Evolutionary conservation across 2,797 vertebrate genomes (phyloP).

Genomic region (Momotus momota): DNA sequence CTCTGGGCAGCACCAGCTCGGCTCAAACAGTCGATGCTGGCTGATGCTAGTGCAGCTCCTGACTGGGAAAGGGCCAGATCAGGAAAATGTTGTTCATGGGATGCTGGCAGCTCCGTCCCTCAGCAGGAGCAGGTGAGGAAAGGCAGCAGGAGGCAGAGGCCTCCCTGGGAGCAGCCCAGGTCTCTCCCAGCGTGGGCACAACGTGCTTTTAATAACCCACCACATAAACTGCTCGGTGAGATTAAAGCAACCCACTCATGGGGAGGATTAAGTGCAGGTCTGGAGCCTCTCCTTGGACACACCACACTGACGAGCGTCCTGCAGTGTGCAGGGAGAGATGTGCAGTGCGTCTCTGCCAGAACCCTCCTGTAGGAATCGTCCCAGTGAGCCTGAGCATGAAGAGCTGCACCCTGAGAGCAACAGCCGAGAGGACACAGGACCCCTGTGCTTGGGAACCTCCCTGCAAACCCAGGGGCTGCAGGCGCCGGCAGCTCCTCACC

Average conservation of each 20-base stretch:
- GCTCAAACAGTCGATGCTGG: neutral
- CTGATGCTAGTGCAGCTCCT: accelerated
- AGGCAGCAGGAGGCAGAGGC: neutral
- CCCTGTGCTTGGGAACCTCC: too few relatives aligned
- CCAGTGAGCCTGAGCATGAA: neutral
- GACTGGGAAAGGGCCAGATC: neutral
- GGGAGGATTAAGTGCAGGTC: neutral
- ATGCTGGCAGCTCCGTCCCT: neutral
- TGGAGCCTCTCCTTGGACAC: neutral
- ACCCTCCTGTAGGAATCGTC: neutral
- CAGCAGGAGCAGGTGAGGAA: neutral
- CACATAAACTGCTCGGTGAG: neutral
- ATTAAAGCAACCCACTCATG: slow-evolving; percentile 3
- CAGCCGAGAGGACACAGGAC: neutral
- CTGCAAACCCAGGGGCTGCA: neutral
- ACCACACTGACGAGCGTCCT: neutral
- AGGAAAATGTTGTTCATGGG: neutral
- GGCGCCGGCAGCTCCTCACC: neutral
- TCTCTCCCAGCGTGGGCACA: neutral
- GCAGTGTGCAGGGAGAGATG: neutral
- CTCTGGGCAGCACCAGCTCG: neutral
- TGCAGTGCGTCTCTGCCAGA: neutral
- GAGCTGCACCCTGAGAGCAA: neutral
- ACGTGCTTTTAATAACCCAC: neutral
- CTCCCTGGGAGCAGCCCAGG: neutral